Conservation (phyloP, 2,797 vertebrate genomes). For the Rhinophrynus dorsalis region DNA sequence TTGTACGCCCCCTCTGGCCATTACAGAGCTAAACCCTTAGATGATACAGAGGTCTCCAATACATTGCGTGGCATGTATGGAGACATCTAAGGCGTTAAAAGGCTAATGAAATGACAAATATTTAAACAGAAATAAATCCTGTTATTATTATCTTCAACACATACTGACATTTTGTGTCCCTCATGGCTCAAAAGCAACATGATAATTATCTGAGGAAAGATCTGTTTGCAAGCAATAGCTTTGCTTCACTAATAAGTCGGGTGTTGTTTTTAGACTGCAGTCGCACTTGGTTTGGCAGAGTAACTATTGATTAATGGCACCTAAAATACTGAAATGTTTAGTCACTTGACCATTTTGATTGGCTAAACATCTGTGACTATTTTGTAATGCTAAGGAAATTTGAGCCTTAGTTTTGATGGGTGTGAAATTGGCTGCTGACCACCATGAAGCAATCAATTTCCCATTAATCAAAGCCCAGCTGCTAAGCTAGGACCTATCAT, state of each 20-base stretch:
- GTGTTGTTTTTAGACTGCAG: neutral
- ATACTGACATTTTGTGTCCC: too few relatives aligned
- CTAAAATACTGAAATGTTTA: neutral
- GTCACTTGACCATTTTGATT: neutral
- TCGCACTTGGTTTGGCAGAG: neutral
- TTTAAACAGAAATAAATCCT: too few relatives aligned
- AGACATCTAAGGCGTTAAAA: too few relatives aligned
- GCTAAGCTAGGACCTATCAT: neutral
- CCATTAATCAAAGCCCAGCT: constrained; percentile 11
- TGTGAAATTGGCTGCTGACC: constrained; percentile 5
- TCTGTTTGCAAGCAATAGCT: neutral
- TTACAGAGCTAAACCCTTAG: too few relatives aligned
- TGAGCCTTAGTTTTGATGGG: constrained; percentile 19
- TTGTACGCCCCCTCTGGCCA: too few relatives aligned
- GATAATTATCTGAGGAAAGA: too few relatives aligned
- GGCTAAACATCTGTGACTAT: constrained; percentile 36
- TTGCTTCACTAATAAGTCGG: neutral
- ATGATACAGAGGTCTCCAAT: too few relatives aligned
- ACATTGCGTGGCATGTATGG: too few relatives aligned
- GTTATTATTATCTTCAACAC: too few relatives aligned
- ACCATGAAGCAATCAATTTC: constrained; percentile 15
- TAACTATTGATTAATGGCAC: neutral
- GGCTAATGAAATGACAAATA: too few relatives aligned
- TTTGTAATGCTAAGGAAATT: constrained; percentile 35
- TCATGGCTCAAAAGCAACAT: too few relatives aligned